phyloP scores from a whole-genome alignment of 2,888 invertebrate species.

The Leptinotarsa haldemani region DNA sequence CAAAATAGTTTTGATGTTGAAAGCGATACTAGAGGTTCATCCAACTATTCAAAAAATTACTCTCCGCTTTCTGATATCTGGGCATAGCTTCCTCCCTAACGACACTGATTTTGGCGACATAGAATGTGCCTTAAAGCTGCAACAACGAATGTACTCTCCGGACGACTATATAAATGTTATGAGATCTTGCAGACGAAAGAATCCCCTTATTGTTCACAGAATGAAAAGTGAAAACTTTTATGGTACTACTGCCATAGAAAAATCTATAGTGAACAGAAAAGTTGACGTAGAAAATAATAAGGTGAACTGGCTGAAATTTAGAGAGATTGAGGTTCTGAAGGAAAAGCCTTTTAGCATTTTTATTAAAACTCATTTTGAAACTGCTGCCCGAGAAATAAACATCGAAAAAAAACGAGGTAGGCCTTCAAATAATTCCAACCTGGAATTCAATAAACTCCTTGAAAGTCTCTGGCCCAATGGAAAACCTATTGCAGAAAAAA shows the following conservation, averaged over 20 bases:
- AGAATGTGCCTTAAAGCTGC: conserved; percentile 33
- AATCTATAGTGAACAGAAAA: conserved; percentile 21
- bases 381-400: conserved; percentile 23
- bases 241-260: conserved; percentile 21
- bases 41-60: conserved; percentile 28
- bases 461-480: conserved; percentile 14
- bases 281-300: conserved; percentile 11
- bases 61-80: conserved; percentile 31
- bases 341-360: conserved; percentile 26
- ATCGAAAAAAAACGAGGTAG: conserved; percentile 24
- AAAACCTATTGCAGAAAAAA: conserved; percentile 23
- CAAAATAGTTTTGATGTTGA: conserved; percentile 43
- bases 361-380: conserved; percentile 24
- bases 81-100: conserved; percentile 33
- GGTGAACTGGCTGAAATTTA: conserved; percentile 18
- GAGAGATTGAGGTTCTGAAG: conserved; percentile 22
- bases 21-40: conserved; percentile 34
- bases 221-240: conserved; percentile 25
- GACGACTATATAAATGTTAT: conserved; percentile 38
- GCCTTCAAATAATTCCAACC: conserved; percentile 8
- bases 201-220: conserved; percentile 27
- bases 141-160: conserved; percentile 39
- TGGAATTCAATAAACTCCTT: conserved; percentile 10
- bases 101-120: conserved; percentile 36
- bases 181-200: conserved; percentile 27